phyloP scores from a whole-genome alignment of 2,888 invertebrate genomes.

The Andrena camellia region DNA sequence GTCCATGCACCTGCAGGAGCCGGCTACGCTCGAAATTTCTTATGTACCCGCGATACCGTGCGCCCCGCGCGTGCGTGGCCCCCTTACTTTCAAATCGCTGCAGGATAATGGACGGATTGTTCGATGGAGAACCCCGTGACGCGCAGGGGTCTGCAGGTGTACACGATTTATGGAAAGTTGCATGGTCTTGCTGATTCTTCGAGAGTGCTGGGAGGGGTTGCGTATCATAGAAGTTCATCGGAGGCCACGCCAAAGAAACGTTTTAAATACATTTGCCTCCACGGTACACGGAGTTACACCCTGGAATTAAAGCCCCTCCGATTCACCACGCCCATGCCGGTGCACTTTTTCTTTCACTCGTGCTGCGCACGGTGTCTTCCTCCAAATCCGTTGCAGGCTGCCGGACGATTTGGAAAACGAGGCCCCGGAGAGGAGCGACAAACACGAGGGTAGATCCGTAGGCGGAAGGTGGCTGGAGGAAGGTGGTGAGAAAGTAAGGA shows the following conservation, averaged over 20 bases:
- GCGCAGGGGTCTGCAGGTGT: not conserved
- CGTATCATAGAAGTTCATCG: too few relatives aligned
- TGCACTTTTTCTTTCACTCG: not conserved
- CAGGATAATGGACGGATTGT: conserved; percentile 20
- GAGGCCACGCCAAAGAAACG: too few relatives aligned
- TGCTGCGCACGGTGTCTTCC: not conserved
- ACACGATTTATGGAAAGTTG: too few relatives aligned
- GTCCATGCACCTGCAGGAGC: conserved; percentile 50
- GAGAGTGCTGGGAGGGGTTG: too few relatives aligned
- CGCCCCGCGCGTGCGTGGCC: not conserved
- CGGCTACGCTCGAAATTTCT: conserved; percentile 45
- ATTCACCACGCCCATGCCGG: not conserved
- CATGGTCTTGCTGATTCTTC: too few relatives aligned
- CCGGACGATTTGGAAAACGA: conserved; percentile 33
- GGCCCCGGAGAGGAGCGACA: not conserved
- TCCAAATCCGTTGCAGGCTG: not conserved
- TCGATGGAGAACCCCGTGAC: not conserved
- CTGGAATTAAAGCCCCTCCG: not conserved
- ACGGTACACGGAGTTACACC: not conserved
- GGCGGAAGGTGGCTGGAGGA: conserved; percentile 27
- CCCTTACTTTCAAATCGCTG: conserved; percentile 31
- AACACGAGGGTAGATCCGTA: conserved; percentile 44
- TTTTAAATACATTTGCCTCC: not conserved
- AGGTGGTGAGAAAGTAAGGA: conserved; percentile 53
- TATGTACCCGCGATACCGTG: conserved; percentile 10